Evolutionary conservation across 1,140 invertebrate species (phyloP).

Genomic region (Varroa destructor): DNA sequence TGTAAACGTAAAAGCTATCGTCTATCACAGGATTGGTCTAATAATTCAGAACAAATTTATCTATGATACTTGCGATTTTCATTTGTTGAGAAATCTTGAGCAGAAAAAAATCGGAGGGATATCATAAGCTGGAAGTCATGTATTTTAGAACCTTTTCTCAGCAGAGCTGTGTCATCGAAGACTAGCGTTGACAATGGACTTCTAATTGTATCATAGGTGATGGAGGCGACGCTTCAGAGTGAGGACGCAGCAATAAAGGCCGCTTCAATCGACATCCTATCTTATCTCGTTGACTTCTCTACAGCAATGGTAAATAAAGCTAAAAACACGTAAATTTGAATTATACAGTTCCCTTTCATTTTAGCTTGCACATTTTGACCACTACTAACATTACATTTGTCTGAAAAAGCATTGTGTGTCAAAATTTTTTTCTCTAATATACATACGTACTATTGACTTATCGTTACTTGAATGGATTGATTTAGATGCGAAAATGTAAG

Average conservation of each 20-base stretch:
- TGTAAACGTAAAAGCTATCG: neutral
- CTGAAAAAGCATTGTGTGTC: conserved; percentile 14
- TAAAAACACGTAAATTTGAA: conserved; percentile 13
- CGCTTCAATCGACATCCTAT: conserved; percentile 92
- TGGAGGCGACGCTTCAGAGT: conserved; percentile 44
- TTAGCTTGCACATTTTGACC: neutral
- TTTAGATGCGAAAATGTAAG: too few relatives aligned
- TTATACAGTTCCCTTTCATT: neutral
- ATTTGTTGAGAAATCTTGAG: too few relatives aligned
- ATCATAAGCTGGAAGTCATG: too few relatives aligned
- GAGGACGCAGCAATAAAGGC: conserved; percentile 80
- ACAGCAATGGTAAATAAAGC: conserved; percentile 66
- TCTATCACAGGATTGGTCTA: neutral
- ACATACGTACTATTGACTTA: too few relatives aligned
- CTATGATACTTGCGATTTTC: too few relatives aligned
- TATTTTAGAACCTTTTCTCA: too few relatives aligned
- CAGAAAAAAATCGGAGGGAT: too few relatives aligned
- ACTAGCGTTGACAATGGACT: too few relatives aligned
- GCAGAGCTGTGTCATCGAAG: too few relatives aligned
- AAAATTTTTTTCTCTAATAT: too few relatives aligned
- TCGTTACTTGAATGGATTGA: too few relatives aligned
- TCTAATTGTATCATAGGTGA: neutral
- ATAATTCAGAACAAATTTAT: neutral
- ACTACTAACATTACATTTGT: conserved; percentile 4
- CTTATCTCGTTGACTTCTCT: conserved; percentile 94